Percentiles rank a stretch among this genome's conserved stretches.
phyloP scores from a whole-genome alignment of 1,140 invertebrate genomes.

The Euwallacea similis region DNA sequence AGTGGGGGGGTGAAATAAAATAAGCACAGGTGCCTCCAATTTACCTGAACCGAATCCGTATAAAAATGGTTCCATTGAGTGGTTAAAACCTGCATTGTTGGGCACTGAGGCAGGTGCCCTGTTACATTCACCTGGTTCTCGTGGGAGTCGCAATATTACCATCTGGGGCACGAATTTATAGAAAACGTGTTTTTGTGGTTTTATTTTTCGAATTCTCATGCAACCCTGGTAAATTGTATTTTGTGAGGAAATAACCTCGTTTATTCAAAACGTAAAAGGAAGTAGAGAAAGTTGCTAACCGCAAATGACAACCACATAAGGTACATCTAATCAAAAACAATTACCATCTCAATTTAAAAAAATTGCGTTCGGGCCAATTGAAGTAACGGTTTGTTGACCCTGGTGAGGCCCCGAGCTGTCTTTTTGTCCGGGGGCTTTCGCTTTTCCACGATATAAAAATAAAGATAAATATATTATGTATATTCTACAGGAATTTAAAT shows the following conservation, averaged over 20 bases:
- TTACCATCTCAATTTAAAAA: background rate
- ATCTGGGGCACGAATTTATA: too few relatives aligned
- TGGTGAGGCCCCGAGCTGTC: background rate
- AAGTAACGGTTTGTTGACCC: slow-evolving; percentile 20
- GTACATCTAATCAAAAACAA: background rate
- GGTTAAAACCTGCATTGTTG: background rate
- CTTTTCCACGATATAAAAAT: slow-evolving; percentile 16
- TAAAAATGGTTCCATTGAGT: background rate
- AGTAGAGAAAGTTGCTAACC: slow-evolving; percentile 3
- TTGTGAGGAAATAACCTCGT: too few relatives aligned
- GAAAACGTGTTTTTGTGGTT: too few relatives aligned
- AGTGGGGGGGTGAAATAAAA: background rate
- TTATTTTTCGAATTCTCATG: too few relatives aligned
- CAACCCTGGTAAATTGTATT: too few relatives aligned
- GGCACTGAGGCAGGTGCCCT: background rate
- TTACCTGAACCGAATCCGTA: background rate
- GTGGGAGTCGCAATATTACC: background rate
- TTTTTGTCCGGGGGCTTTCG: slow-evolving; percentile 10
- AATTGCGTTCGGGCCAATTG: background rate
- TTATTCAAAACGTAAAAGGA: background rate
- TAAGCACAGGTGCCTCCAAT: background rate
- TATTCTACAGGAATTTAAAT: slow-evolving; percentile 15
- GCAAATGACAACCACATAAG: background rate
- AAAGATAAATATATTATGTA: slow-evolving; percentile 12
- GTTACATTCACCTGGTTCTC: slow-evolving; percentile 1